phyloP scores from a whole-genome alignment of 2,113 vertebrate species.

The Anarrhichthys ocellatus region DNA sequence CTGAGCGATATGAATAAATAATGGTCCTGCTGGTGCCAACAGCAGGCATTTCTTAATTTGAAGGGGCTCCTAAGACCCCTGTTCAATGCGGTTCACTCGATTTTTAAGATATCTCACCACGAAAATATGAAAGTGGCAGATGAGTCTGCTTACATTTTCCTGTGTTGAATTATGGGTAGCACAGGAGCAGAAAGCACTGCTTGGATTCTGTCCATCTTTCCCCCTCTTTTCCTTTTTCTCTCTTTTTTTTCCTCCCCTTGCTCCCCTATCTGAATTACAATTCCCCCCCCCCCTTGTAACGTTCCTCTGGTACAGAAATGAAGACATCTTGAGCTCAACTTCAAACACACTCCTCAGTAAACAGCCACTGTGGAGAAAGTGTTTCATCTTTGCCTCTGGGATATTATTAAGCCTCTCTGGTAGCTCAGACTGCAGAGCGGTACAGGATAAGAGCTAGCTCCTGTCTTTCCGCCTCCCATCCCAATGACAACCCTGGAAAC shows the following conservation, averaged over 20 bases:
- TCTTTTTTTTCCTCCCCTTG: neutral
- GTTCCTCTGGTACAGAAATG: slow-evolving; percentile 90
- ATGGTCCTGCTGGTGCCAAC: slow-evolving; percentile 72
- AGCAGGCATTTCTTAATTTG: slow-evolving; percentile 77
- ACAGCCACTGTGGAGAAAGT: slow-evolving; percentile 92
- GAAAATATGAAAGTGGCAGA: slow-evolving; percentile 60
- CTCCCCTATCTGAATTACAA: slow-evolving; percentile 73
- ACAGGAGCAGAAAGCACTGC: slow-evolving; percentile 51
- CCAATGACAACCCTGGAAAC: slow-evolving; percentile 82
- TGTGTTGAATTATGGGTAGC: slow-evolving; percentile 61
- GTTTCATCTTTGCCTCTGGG: slow-evolving; percentile 99
- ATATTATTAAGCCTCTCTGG: slow-evolving; percentile 98
- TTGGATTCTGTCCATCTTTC: slow-evolving; percentile 44
- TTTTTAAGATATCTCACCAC: slow-evolving; percentile 48
- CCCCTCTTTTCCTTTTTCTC: slow-evolving; percentile 1
- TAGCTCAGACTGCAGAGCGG: slow-evolving; percentile 88
- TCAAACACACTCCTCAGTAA: slow-evolving; percentile 97
- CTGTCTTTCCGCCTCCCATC: slow-evolving; percentile 87
- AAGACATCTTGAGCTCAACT: slow-evolving; percentile 97
- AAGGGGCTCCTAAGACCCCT: slow-evolving; percentile 51
- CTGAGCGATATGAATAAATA: slow-evolving; percentile 78
- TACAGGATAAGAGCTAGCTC: slow-evolving; percentile 89
- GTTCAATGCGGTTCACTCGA: slow-evolving; percentile 38
- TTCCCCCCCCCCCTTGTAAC: slow-evolving; percentile 68
- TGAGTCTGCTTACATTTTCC: slow-evolving; percentile 51